Evolutionary conservation across 2,113 vertebrate species (phyloP), one percentile per base, ranked within the genome.

Genomic region (Cottus gobio): DNA sequence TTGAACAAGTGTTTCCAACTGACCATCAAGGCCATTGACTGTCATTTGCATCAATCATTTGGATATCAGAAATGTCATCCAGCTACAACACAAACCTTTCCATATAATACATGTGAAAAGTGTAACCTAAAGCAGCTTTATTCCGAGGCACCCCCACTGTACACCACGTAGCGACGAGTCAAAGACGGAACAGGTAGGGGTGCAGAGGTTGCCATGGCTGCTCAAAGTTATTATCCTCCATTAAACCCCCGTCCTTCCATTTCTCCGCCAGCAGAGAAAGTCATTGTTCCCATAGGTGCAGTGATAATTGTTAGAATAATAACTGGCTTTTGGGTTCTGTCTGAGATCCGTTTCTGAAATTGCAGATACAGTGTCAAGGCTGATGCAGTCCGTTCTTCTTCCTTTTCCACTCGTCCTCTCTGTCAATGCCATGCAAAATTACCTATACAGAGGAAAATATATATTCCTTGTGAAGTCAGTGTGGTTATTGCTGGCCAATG

Each of bases 291-390:
- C 61, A 57, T 57, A 28, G 63, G 77, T 73, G 58, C 76, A 64
- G 64, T 57, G 60, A 85, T 85, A 83, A 88, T 80, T 83, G 72
- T 75, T 69, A 22, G 44, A 77, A 70, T 74, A 70, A 80, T 82
- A 82, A 75, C 37, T 42, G 56, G 42, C 52, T 67, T 46, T 13
- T 37, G 12, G 64, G 24, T 31, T 58, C 44, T 68, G 50, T 20
- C 52, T 8, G 52, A 71, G 50, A 75, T 20, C 22, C n/a, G 16
- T 66, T 50, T 75, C 42, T 72, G 52, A 61, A 56, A 48, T 62
- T 46, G n/a, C 54, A 67, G 54, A 76, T 54, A 42, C n/a, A 0
- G 13, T 46, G n/a, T 71, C 13, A 20, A 69, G 36, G 63, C 36
- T 36, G 58, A 84, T 75, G 9, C 54, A 3, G 12, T 80, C 42